phyloP scores from a whole-genome alignment of 2,888 invertebrate species.

The Hipparchia sbordonii region DNA sequence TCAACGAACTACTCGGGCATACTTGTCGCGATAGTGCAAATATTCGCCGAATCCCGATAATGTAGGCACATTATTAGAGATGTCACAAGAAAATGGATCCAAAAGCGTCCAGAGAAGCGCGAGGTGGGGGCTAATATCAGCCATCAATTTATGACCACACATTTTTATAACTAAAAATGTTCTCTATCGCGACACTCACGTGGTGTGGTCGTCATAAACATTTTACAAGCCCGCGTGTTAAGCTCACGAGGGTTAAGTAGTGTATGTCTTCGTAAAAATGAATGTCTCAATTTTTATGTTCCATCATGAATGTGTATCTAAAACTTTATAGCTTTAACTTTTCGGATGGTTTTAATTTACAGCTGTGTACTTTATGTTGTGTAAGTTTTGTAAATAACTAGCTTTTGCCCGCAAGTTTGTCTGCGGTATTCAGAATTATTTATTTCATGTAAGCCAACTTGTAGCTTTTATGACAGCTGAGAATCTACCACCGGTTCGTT shows the following conservation, averaged over 20 bases:
- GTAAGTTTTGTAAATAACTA: background rate
- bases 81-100: no score
- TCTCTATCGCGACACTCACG: background rate
- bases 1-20: no score
- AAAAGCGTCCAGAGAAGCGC: no score
- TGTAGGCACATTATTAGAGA: no score
- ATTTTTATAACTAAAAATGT: background rate
- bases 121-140: background rate
- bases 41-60: no score
- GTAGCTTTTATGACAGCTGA: no score
- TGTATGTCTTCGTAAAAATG: conserved; percentile 10
- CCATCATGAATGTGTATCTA: background rate
- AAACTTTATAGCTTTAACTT: background rate
- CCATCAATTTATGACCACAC: background rate
- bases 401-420: background rate
- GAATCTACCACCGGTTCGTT: background rate
- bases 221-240: conserved; percentile 7
- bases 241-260: background rate
- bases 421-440: background rate
- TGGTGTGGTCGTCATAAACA: conserved; percentile 1
- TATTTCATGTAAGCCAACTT: no score
- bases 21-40: no score
- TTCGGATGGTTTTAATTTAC: background rate
- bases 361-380: background rate
- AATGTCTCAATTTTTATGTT: conserved; percentile 9